Base-by-base conservation (phyloP, 2,797 vertebrate genomes). In the Lacerta bilineata region DNA sequence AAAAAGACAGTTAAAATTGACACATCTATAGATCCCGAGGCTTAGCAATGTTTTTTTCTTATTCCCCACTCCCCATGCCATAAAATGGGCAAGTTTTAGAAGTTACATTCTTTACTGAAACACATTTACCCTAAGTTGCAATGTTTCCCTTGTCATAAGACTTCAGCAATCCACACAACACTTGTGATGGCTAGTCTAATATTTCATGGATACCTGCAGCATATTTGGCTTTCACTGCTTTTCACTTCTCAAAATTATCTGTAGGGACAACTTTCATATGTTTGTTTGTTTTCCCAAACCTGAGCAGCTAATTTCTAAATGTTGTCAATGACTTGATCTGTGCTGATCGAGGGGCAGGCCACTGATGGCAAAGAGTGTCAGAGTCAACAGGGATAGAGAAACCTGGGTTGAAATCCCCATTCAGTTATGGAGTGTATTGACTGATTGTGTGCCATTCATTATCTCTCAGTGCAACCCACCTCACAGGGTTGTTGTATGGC, bases 1-100 rank as follows among this genome's bases (percentile, higher is more conserved):
- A 27, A 59, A 27, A 39, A 27, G 50, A 64, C 39, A n/a, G 27
- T 55, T 82, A 55, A 74, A 93, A 64, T 81, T 74, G 80, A 75
- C 25, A 55, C n/a, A 87, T 84, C 89, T 80, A 81, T 90, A 71
- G 43, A 7, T 87, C 80, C 76, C 85, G 79, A 85, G 55, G 66
- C 59, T 74, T 74, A 64, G 27, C 77, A 3, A 17, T 55, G 41
- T 13, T 39, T 59, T 33, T 68, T 7, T 81, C 80, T 55, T 55
- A 55, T 55, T 55, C 13, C 11, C 13, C 13, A 3, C 13, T 84
- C 39, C 71, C 41, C 3, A 33, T 43, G 39, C 72, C 46, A 36
- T 8, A 81, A 78, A 27, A 36, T 84, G 9, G 59, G 50, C n/a
- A 83, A 85, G 77, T 72, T 36, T 41, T 8, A 50, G 15, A 74